Base-by-base conservation (phyloP, 2,113 vertebrate genomes). In the Calyptommatus sinebrachiatus region DNA sequence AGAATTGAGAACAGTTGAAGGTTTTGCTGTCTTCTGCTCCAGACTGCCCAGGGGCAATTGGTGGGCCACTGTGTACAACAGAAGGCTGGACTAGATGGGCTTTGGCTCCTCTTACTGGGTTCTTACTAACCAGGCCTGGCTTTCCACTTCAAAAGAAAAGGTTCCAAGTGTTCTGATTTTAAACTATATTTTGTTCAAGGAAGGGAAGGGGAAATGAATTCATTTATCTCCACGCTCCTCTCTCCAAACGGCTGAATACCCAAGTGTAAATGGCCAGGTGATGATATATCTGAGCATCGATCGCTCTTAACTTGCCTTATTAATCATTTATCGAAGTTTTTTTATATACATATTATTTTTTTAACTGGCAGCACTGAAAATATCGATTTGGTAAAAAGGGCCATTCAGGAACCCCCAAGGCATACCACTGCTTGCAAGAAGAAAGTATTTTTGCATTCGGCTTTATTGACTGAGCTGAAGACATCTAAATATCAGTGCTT, bases 221-320 rank as follows among this genome's bases (percentile, higher is more conserved):
- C 24, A 41, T 70, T 70, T 75, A 20, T 63, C 76, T 69, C 22
- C 7, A 14, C 53, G 2, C 14, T 57, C 18, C 28, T 8, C 62
- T 71, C 67, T 53, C 28, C 24, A 28, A 31, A 69, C 68, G 69
- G 66, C 50, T 24, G n/a, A 48, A 76, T 62, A 26, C 65, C 29
- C 72, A 48, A 28, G 73, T 62, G 66, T 75, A 31, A 79, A 74
- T 5, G 12, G 57, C 65, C 6, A 75, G 77, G 77, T 79, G 72
- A 79, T 68, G 35, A 80, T 50, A 57, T 72, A 83, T 29, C 75
- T 35, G 22, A 28, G 72, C 60, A 83, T 71, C 29, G 77, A 79
- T 79, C 31, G 29, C 29, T 75, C 66, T 79, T 83, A 79, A 75
- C 77, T 79, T 21, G 45, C 71, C 71, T 83, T 83, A 62, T 81